Evolutionary conservation across 1,140 invertebrate genomes (phyloP), one percentile per base, ranked within the genome.

Genomic region (Panulirus ornatus): DNA sequence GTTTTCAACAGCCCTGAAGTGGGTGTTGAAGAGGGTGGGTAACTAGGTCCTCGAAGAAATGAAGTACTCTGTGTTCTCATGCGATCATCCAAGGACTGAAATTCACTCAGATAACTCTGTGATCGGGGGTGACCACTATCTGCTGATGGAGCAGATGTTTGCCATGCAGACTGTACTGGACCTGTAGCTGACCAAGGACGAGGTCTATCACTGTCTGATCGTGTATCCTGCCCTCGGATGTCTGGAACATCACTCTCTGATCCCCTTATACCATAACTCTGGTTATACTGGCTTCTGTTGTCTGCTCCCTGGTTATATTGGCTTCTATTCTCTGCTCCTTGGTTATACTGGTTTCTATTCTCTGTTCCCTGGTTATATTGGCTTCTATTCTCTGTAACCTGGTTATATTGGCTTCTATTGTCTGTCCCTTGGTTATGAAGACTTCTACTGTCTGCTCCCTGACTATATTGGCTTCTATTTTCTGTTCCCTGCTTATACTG

Each of bases 61-160:
- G 30, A 19, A n/a, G 78, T 9, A 36, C 16, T 81, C 30, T 81
- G 78, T 58, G 47, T 3, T 36, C 78, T 81, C 47, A 58, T 36
- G 14, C 78, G 78, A 5, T 81, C 78, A 6, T 81, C 42, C 42
- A 51, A 47, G 11, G 58, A n/a, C 51, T 81, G 47, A 38, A 58
- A 81, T 8, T 81, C 78, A 0, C 78, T 47, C 16, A 81, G 58
- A 27, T 30, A 22, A 8, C 58, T 51, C 27, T 58, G 78, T n/a
- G 47, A 58, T 11, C 78, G 36, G 16, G 47, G 6, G 22, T 9
- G 47, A 0, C 76, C 44, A 51, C 42, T 19, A 79, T 79, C 58
- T 30, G 58, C n/a, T 66, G n/a, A 5, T 66, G 58, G 58, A 66
- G 27, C 58, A 66, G 22, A 30, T 0, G 58, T 6, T 5, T 27